Evolutionary conservation across 2,888 invertebrate genomes (phyloP).

Genomic region (Stenotaenia linearis): DNA sequence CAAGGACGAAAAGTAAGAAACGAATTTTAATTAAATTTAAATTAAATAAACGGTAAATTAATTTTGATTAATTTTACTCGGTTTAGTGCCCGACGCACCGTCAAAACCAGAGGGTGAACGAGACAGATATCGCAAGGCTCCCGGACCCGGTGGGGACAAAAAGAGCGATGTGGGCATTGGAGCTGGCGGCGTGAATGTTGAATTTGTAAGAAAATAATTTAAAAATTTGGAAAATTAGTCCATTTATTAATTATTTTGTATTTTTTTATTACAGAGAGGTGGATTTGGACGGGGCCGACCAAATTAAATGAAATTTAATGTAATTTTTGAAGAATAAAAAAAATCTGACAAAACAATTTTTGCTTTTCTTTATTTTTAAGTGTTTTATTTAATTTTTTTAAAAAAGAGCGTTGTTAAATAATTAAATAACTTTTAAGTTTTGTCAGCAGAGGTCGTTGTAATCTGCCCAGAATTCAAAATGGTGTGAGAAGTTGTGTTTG

Average conservation of each 20-base stretch:
- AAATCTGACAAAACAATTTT: not conserved
- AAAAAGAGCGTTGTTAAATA: not conserved
- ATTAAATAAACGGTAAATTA: not conserved
- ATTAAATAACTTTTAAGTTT: not conserved
- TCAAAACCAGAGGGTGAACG: slow-evolving; percentile 30
- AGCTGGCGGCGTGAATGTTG: slow-evolving; percentile 67
- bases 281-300: slow-evolving; percentile 69
- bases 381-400: not conserved
- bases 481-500: not conserved
- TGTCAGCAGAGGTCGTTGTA: not conserved
- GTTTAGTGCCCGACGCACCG: slow-evolving; percentile 31
- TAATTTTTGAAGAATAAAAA: not conserved
- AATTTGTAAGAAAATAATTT: slow-evolving; percentile 60
- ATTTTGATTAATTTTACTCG: slow-evolving; percentile 37
- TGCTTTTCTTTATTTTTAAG: not conserved
- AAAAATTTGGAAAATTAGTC: slow-evolving; percentile 5
- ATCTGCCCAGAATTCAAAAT: not conserved
- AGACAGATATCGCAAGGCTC: slow-evolving; percentile 33
- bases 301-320: not conserved
- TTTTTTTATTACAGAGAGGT: slow-evolving; percentile 60
- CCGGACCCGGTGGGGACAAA: slow-evolving; percentile 64
- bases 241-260: slow-evolving; percentile 37
- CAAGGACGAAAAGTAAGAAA: slow-evolving; percentile 51
- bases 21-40: not conserved
- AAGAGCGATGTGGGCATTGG: slow-evolving; percentile 96